Evolutionary conservation across 2,113 vertebrate species (phyloP).

Genomic region (Oncorhynchus gorbuscha): DNA sequence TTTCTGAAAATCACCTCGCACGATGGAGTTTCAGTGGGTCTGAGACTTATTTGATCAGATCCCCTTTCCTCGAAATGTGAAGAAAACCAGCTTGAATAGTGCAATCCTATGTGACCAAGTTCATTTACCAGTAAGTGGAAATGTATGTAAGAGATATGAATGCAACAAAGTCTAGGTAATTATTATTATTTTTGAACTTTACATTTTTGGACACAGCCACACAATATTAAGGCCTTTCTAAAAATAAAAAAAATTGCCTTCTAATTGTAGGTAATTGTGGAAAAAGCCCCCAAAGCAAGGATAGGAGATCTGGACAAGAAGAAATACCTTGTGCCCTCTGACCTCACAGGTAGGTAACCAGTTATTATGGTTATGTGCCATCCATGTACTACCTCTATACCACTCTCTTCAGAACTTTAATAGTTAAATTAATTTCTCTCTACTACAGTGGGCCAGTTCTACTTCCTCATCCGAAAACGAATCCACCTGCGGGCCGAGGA

Average conservation of each 20-base stretch:
- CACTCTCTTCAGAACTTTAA: background rate
- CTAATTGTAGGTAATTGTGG: constrained; percentile 83
- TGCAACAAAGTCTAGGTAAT: no score
- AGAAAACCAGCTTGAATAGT: constrained; percentile 10
- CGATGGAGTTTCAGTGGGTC: background rate
- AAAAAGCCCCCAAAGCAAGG: constrained; percentile 92
- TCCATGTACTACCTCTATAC: background rate
- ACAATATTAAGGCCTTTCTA: background rate
- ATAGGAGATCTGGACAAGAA: constrained; percentile 96
- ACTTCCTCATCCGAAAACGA: constrained; percentile 94
- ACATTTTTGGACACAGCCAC: no score
- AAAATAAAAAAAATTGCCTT: no score
- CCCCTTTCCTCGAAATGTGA: constrained; percentile 33
- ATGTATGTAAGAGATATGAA: no score
- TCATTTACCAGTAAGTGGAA: background rate
- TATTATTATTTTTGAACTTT: no score
- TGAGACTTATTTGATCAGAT: constrained; percentile 38
- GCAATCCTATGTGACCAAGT: background rate
- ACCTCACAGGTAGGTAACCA: constrained; percentile 81
- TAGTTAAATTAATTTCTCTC: background rate
- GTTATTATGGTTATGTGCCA: background rate
- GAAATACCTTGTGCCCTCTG: constrained; percentile 91
- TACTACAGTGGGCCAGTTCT: constrained; percentile 86
- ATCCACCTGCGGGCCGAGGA: constrained; percentile 92
- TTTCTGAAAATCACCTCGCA: no score